phyloP scores from a whole-genome alignment of 2,113 vertebrate species.

The Rhinoderma darwinii region DNA sequence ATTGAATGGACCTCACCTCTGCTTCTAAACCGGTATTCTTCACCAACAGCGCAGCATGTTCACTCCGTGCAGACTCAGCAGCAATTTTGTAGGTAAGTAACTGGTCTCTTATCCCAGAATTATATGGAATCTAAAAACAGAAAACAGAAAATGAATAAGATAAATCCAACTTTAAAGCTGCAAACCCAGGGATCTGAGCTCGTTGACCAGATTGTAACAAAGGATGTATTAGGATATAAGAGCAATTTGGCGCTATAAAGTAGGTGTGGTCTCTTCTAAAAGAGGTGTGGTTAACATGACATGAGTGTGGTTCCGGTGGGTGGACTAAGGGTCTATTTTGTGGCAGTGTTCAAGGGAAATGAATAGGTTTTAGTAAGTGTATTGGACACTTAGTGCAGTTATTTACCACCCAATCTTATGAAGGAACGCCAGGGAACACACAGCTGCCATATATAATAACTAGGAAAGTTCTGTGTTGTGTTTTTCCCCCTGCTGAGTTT shows the following conservation, averaged over 20 bases:
- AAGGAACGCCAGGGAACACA: not conserved
- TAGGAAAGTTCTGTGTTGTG: not conserved
- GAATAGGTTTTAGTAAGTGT: not conserved
- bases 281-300: no score
- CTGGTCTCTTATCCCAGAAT: slow-evolving; percentile 48
- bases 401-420: not conserved
- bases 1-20: slow-evolving; percentile 49
- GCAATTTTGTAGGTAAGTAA: slow-evolving; percentile 2
- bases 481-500: slow-evolving; percentile 11
- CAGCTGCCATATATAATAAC: not conserved
- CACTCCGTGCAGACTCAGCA: slow-evolving; percentile 6
- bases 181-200: no score
- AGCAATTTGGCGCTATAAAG: no score
- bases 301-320: not conserved
- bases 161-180: not conserved
- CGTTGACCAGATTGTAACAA: no score
- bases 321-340: not conserved
- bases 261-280: no score
- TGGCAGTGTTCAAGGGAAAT: not conserved
- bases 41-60: slow-evolving; percentile 59
- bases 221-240: no score
- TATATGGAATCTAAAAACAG: slow-evolving; percentile 61
- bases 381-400: not conserved
- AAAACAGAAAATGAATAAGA: slow-evolving; percentile 46
- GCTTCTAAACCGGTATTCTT: slow-evolving; percentile 63